Conservation (phyloP, 2,888 invertebrate genomes). For the Anarsia innoxiella region DNA sequence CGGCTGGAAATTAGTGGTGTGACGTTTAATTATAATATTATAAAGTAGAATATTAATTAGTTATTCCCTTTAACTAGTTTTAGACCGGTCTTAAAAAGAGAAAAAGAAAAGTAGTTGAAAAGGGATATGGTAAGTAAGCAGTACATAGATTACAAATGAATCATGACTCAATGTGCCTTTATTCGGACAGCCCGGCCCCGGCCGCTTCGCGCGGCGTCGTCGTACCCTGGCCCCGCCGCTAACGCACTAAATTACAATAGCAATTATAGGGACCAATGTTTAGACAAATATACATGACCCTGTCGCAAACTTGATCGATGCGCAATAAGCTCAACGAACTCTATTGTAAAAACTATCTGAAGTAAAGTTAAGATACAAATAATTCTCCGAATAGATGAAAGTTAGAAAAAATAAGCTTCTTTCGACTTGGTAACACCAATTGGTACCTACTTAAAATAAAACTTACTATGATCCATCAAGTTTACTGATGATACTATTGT, state of each 20-base stretch:
- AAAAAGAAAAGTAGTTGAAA: slow-evolving; percentile 39
- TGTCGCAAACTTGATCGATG: slow-evolving; percentile 43
- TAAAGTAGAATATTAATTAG: slow-evolving; percentile 42
- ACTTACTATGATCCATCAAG: no score
- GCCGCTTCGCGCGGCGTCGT: slow-evolving; percentile 52
- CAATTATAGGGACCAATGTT: slow-evolving; percentile 74
- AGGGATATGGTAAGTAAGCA: slow-evolving; percentile 50
- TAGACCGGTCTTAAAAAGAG: slow-evolving; percentile 50
- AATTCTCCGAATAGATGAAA: no score
- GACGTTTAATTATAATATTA: slow-evolving; percentile 53
- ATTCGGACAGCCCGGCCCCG: slow-evolving; percentile 62
- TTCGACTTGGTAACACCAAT: no score
- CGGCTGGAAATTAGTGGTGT: slow-evolving; percentile 61
- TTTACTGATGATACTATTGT: no score
- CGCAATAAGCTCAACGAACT: slow-evolving; percentile 51
- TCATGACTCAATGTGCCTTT: slow-evolving; percentile 73
- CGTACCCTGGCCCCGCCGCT: slow-evolving; percentile 41
- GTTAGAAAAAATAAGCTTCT: no score
- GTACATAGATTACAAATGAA: slow-evolving; percentile 52
- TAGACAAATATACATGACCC: slow-evolving; percentile 70
- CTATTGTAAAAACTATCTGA: slow-evolving; percentile 22
- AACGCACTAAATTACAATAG: slow-evolving; percentile 57
- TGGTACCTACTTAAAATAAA: no score
- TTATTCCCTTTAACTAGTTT: slow-evolving; percentile 61
- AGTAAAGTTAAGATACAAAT: no score